Evolutionary conservation across 2,113 vertebrate genomes (phyloP).

Genomic region (Acrocephalus kingi): DNA sequence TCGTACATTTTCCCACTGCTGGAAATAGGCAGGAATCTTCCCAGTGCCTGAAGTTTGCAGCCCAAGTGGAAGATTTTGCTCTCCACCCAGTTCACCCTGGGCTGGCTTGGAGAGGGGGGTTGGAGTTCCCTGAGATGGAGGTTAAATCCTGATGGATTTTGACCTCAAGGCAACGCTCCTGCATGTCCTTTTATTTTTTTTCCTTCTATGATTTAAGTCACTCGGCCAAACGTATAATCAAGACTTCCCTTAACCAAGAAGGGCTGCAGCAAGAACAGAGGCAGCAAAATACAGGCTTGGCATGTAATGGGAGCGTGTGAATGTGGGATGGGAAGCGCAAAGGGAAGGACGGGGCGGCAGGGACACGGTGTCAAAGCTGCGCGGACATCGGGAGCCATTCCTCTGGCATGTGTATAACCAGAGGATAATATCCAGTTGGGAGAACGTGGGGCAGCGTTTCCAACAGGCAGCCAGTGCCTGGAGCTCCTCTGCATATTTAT

Average conservation of each 20-base stretch:
- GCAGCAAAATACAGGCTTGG: constrained; percentile 56
- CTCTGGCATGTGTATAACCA: constrained; percentile 46
- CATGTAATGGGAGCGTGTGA: constrained; percentile 52
- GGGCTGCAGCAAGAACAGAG: constrained; percentile 13
- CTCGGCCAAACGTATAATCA: constrained; percentile 34
- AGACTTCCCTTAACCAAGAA: constrained; percentile 35
- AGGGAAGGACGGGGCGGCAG: not conserved
- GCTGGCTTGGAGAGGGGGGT: not conserved
- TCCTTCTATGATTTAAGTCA: not conserved
- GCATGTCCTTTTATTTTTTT: not conserved
- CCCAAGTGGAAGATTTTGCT: not conserved
- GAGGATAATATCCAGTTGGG: constrained; percentile 7
- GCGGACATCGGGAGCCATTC: not conserved
- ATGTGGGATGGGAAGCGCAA: constrained; percentile 33
- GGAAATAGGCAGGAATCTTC: constrained; percentile 60
- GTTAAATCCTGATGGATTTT: not conserved
- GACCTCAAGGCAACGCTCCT: not conserved
- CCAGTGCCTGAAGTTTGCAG: constrained; percentile 10
- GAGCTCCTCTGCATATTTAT: constrained; percentile 45
- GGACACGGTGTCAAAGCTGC: not conserved
- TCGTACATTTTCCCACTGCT: constrained; percentile 60
- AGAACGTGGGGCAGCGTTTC: not conserved
- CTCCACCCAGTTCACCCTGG: not conserved
- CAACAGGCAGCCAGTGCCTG: not conserved
- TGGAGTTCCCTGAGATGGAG: constrained; percentile 68